Evolutionary conservation across 2,888 invertebrate species (phyloP), one percentile per base, ranked within the genome.

Genomic region (Agelastica alni): DNA sequence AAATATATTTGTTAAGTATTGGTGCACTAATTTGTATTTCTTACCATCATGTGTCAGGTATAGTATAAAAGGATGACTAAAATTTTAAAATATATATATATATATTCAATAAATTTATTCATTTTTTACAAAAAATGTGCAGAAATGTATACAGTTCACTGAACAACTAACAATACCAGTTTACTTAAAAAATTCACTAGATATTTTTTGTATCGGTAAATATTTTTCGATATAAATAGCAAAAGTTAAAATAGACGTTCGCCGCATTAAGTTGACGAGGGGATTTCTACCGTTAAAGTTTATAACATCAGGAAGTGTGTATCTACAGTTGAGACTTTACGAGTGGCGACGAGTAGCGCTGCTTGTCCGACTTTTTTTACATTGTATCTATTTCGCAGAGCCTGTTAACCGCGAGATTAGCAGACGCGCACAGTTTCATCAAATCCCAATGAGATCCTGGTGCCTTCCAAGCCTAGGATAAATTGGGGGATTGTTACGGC

Each of bases 381-480:
- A 62, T 61, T 67, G 72, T 74, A 75, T 75, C 74, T 76, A 76
- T 76, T 76, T 76, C 72, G 73, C 74, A 75, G 74, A 75, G 74
- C 74, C 76, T 76, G 77, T 77, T 77, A 77, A 76, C 75, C 75
- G 74, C 72, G 67, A 73, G 77, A 77, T 77, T 77, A 75, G 76
- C 75, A 71, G 70, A 67, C 70, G 72, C 72, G 72, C 73, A 67
- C 72, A 73, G 75, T 77, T 76, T 75, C 77, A 76, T 77, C 77
- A 77, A 77, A 77, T 76, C 76, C 76, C 76, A 76, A 75, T 74
- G 76, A 76, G 77, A 76, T 75, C 75, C 75, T 42, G 72, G 71
- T 71, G 72, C 73, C 73, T 72, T 74, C 73, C 71, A 66, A 70
- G 72, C 71, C 72, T 69, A 63, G 75, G 75, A 76, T 76, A 76